phyloP scores from a whole-genome alignment of 2,113 vertebrate genomes.

The Nothoprocta pentlandii region DNA sequence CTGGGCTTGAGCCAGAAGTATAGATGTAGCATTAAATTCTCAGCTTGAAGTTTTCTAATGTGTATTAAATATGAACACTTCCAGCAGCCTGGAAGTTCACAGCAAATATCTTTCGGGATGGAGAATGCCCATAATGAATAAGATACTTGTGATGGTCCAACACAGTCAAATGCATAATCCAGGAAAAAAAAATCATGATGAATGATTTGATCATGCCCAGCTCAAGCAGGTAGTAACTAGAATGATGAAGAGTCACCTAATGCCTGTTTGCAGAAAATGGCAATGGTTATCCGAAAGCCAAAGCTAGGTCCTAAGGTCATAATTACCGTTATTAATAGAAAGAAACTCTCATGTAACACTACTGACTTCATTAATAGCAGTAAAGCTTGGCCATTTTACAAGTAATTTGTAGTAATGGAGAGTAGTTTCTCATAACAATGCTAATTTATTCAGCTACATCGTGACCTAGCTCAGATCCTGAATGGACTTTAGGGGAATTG shows the following conservation, averaged over 20 bases:
- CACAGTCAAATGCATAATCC: not conserved
- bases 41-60: not conserved
- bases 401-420: constrained; percentile 72
- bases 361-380: constrained; percentile 28
- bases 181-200: rapidly evolving
- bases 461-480: constrained; percentile 54
- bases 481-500: constrained; percentile 45
- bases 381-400: constrained; percentile 60
- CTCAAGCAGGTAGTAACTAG: not conserved
- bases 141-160: not conserved
- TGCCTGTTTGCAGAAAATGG: not conserved
- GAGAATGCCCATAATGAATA: not conserved
- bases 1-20: constrained; percentile 35
- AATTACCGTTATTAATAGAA: not conserved
- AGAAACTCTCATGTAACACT: not conserved
- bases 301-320: not conserved
- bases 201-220: not conserved
- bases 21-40: constrained; percentile 6
- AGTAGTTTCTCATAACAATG: constrained; percentile 72
- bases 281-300: not conserved
- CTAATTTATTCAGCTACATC: constrained; percentile 76
- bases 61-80: not conserved
- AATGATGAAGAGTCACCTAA: not conserved
- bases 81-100: not conserved
- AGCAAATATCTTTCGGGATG: not conserved